Base-by-base conservation (phyloP, 2,888 invertebrate species). In the Agonopterix arenella region DNA sequence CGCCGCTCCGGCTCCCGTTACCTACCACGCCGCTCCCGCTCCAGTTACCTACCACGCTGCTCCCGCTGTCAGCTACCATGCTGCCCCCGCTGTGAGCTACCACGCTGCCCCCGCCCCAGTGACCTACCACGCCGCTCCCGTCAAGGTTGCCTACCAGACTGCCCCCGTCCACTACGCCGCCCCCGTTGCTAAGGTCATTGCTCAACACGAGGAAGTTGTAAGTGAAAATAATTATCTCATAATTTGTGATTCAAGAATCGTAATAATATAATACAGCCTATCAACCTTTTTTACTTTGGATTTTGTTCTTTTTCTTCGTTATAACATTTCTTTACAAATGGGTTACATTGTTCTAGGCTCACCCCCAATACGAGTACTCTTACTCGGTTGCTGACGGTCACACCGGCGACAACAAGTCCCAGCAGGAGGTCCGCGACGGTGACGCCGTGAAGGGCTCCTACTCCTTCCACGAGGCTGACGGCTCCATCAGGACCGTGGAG, bases 351-450 rank as follows among this genome's bases (percentile, higher is more conserved):
- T n/a, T n/a, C 8, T 46, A 3, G 82, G 73, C 86, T 1, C 69
- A 85, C 71, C 89, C 88, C 56, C 80, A 80, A 64, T 89, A 88
- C 72, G 84, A 90, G 62, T 91, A 80, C 81, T 80, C 76, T 50
- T 91, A 91, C 80, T 89, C 89, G 28, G 91, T 91, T 1, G 80
- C 89, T 56, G 91, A 91, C 67, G 76, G 84, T 13, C 89, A 90
- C 73, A 90, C 90, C 68, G 90, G 90, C 45, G 91, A 91, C 78
- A 81, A 88, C 74, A 90, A 91, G 76, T 80, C 82, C 53, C 90
- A 90, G 70, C 85, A 89, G 55, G 91, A 91, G 68, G 62, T 67
- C 53, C 81, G 86, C 57, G 90, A 90, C 60, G 90, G 90, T 44
- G 90, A 90, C 60, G 85, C 80, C 1, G 90, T 90, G 56, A 86